These are phyloP conservation scores for Phocoena sinus DNA, from an alignment of 2,113 vertebrate genomes.

Conservation along the genomic window DNA sequence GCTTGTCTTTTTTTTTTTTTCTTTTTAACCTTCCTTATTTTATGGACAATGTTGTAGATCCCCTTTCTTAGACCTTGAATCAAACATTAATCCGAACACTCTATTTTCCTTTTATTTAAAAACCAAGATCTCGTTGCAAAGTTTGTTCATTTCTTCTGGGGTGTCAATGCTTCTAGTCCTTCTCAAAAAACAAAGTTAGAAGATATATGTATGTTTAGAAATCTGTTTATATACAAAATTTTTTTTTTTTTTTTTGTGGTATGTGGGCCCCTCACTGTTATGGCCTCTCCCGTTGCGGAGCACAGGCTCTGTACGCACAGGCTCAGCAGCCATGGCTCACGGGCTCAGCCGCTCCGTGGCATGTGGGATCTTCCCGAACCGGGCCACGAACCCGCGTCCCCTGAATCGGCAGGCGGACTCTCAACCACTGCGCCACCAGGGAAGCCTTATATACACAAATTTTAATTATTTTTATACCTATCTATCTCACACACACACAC, in stretches of 20 bases:
- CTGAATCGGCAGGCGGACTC: no score
- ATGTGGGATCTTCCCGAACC: no score
- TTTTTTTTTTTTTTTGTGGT: no score
- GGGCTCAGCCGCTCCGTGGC: no score
- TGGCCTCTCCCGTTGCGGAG: no score
- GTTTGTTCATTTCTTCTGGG: neutral
- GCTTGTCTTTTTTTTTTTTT: no score
- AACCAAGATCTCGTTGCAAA: neutral
- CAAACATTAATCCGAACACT: neutral
- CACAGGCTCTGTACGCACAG: no score
- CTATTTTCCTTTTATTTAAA: neutral
- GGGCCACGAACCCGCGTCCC: no score
- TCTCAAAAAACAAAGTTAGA: neutral
- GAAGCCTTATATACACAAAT: neutral
- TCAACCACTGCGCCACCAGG: no score
- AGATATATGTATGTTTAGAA: neutral
- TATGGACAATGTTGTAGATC: neutral
- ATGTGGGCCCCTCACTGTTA: no score
- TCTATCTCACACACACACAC: neutral
- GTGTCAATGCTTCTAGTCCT: neutral
- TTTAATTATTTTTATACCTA: neutral
- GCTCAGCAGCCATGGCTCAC: no score
- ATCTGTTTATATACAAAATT: neutral
- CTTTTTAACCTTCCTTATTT: neutral
- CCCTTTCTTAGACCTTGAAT: neutral